Base-by-base conservation (phyloP, 2,797 vertebrate genomes). In the Scolopax bukidnonensis region DNA sequence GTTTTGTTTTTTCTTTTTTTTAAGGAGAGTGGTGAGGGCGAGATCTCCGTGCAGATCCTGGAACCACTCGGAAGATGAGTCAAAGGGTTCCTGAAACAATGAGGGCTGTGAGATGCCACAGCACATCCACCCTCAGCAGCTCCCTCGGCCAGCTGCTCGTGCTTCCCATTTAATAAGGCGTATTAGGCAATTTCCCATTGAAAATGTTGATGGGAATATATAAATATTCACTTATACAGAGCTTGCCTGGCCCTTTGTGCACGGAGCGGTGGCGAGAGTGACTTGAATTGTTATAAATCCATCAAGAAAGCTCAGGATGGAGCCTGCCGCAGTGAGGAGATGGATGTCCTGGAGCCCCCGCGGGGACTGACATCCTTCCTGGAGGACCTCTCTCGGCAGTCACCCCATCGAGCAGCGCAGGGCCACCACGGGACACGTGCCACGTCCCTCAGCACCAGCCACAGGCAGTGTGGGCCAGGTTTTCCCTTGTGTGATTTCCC, bases 401-500 rank as follows among this genome's bases (percentile, higher is more conserved):
- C 12, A 25, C 11, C 68, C 60, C n/a, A 1, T 2, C 0, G 2
- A 23, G 65, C 69, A 65, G 82, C 65, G 51, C 13, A 2, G 33
- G 70, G 76, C 53, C 41, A 11, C 14, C 30, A 0, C 8, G 3
- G 81, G 67, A 36, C 40, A 30, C 27, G 60, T 0, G 5, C 45
- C 61, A 60, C 0, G 0, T 40, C 90, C 79, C 73, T 14, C 0
- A 1, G 70, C 12, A 6, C 47, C 88, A 54, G 82, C 25, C 14
- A 11, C 86, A 68, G 73, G 77, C 79, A 40, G 84, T 1, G 14
- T 80, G 79, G 79, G 86, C 90, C 18, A 87, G 88, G 85, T 91
- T 95, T 94, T 95, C 92, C 91, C 92, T 84, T 5, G 3, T 84
- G 93, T 94, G 91, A 90, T 94, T 94, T 93, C 92, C 95, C 16